Percentiles rank a stretch among this genome's conserved stretches.
Evolutionary conservation across 2,797 vertebrate species (phyloP).

Genomic region (Sebastes matsubarae): DNA sequence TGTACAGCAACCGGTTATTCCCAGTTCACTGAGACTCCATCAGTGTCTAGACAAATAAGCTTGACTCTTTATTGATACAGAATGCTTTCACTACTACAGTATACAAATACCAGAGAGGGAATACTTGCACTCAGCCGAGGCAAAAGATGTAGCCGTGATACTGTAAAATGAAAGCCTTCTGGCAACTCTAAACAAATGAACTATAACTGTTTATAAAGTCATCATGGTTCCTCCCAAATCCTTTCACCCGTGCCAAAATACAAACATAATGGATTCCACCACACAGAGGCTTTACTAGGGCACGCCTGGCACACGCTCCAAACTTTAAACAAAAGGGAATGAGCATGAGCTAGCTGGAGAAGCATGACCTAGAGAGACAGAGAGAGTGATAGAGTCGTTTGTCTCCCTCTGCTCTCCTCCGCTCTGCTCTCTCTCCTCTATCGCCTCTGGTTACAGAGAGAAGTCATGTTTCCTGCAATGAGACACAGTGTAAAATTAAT

Average conservation of each 20-base stretch:
- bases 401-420: conserved; percentile 71
- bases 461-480: conserved; percentile 77
- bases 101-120: conserved; percentile 41
- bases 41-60: conserved; percentile 68
- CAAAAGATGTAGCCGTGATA: conserved; percentile 58
- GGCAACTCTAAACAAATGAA: conserved; percentile 71
- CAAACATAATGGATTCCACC: conserved; percentile 78
- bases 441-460: conserved; percentile 77
- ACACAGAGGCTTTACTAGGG: conserved; percentile 74
- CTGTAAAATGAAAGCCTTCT: conserved; percentile 67
- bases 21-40: conserved; percentile 57
- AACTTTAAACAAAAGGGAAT: conserved; percentile 80
- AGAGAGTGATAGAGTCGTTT: conserved; percentile 79
- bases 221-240: conserved; percentile 76
- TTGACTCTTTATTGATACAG: conserved; percentile 53
- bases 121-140: conserved; percentile 44
- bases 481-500: conserved; percentile 83
- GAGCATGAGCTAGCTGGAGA: conserved; percentile 75
- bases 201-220: conserved; percentile 81
- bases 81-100: conserved; percentile 23
- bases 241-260: conserved; percentile 77
- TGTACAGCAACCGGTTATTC: conserved; percentile 66
- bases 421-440: conserved; percentile 71
- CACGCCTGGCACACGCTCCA: conserved; percentile 75
- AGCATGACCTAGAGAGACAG: conserved; percentile 82